Conservation (phyloP, 2,797 vertebrate genomes). For the Chelonia mydas region DNA sequence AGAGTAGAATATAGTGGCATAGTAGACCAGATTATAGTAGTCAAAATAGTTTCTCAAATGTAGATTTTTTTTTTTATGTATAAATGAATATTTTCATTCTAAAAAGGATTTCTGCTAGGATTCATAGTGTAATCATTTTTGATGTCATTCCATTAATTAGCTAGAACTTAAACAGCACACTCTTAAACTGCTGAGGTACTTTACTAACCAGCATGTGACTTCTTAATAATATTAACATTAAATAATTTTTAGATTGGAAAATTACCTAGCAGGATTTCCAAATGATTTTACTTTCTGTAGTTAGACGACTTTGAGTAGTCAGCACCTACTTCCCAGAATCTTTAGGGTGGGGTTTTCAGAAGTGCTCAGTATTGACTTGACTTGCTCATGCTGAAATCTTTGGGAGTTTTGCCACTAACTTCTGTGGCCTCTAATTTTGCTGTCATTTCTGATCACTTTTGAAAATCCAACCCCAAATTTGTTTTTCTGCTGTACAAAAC, state of each 20-base stretch:
- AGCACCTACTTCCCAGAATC: background rate
- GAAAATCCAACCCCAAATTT: fast-evolving
- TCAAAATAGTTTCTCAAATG: background rate
- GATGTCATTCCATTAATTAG: background rate
- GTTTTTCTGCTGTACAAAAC: background rate
- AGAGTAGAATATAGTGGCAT: background rate
- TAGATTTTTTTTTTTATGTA: background rate
- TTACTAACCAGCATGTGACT: background rate
- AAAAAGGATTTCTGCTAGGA: background rate
- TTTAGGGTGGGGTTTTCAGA: background rate
- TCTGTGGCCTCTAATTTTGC: background rate
- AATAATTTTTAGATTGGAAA: background rate
- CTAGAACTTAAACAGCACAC: background rate
- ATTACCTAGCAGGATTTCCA: conserved; percentile 35
- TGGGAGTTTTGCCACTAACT: background rate
- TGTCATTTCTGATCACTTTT: background rate
- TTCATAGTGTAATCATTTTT: background rate
- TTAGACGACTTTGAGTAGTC: background rate
- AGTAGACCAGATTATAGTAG: background rate
- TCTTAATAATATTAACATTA: background rate
- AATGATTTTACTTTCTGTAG: conserved; percentile 1
- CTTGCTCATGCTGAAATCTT: background rate
- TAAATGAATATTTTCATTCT: background rate
- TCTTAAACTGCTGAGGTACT: background rate
- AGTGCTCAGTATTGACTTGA: background rate